These are phyloP conservation scores for Xylocopa sonorina DNA, from an alignment of 1,140 invertebrate species.

Conservation along the genomic window DNA sequence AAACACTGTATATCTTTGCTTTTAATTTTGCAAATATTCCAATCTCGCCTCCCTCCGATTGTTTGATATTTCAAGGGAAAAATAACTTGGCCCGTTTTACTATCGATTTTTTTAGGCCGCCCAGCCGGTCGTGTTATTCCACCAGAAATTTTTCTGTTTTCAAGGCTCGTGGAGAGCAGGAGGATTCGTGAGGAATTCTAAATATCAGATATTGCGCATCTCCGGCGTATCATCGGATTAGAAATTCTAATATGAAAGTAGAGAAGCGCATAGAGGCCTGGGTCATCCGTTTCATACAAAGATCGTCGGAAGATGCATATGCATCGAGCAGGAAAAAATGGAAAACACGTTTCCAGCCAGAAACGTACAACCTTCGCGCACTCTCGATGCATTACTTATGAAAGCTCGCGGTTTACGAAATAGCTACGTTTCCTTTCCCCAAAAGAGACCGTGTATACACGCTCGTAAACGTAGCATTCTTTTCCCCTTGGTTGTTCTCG, in stretches of 20 bases:
- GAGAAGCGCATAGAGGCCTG: too few relatives aligned
- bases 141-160: too few relatives aligned
- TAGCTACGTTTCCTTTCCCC: background rate
- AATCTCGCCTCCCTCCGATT: too few relatives aligned
- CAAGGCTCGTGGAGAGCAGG: too few relatives aligned
- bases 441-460: too few relatives aligned
- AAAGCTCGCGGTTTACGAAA: background rate
- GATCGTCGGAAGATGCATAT: slow-evolving; percentile 14
- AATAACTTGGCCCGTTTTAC: too few relatives aligned
- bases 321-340: slow-evolving; percentile 21
- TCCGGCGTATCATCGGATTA: background rate
- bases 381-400: background rate
- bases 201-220: background rate
- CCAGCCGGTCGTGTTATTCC: too few relatives aligned
- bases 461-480: background rate
- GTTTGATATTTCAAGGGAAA: too few relatives aligned
- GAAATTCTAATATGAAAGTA: slow-evolving; percentile 9
- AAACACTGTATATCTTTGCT: too few relatives aligned
- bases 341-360: slow-evolving; percentile 6
- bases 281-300: slow-evolving; percentile 3
- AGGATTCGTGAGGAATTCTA: too few relatives aligned
- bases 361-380: background rate
- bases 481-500: background rate
- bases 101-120: too few relatives aligned
- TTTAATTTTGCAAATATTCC: too few relatives aligned